These are phyloP conservation scores for Doris montereyensis DNA, from an alignment of 2,888 invertebrate genomes.

Conservation along the genomic window DNA sequence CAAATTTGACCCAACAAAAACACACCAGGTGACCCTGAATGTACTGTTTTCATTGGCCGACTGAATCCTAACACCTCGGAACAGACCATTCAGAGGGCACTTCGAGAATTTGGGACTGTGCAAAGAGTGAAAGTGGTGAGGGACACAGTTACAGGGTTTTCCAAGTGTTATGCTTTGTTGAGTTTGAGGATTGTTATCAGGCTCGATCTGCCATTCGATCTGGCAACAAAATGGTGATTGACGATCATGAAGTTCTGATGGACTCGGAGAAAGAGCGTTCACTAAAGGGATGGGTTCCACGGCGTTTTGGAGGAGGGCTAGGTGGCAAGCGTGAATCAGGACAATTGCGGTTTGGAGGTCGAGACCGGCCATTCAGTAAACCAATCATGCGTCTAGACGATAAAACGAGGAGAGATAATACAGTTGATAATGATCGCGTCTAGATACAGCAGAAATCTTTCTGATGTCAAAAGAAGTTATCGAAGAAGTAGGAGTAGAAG, in stretches of 20 bases:
- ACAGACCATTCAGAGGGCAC: slow-evolving; percentile 75
- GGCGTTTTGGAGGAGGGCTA: slow-evolving; percentile 89
- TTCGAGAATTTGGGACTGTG: slow-evolving; percentile 80
- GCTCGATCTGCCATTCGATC: slow-evolving; percentile 79
- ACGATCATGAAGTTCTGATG: slow-evolving; percentile 81
- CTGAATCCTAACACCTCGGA: slow-evolving; percentile 80
- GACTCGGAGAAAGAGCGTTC: slow-evolving; percentile 84
- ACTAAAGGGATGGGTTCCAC: slow-evolving; percentile 84
- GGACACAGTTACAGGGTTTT: slow-evolving; percentile 87
- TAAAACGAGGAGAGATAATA: neutral
- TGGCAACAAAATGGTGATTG: slow-evolving; percentile 78
- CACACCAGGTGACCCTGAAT: slow-evolving; percentile 80
- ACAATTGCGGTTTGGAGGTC: slow-evolving; percentile 88
- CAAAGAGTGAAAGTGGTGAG: slow-evolving; percentile 79
- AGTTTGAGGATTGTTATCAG: slow-evolving; percentile 79
- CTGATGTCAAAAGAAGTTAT: neutral
- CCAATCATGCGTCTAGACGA: slow-evolving; percentile 51
- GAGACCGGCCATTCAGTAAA: slow-evolving; percentile 81
- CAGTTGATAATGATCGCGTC: neutral
- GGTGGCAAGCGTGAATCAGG: slow-evolving; percentile 90
- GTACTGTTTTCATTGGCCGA: slow-evolving; percentile 84
- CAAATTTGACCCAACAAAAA: slow-evolving; percentile 66
- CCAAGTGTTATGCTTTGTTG: slow-evolving; percentile 89
- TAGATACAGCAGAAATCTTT: too few relatives aligned
- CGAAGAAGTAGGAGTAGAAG: slow-evolving; percentile 1